Base-by-base conservation (phyloP, 2,113 vertebrate species). In the Gobiocypris rarus region DNA sequence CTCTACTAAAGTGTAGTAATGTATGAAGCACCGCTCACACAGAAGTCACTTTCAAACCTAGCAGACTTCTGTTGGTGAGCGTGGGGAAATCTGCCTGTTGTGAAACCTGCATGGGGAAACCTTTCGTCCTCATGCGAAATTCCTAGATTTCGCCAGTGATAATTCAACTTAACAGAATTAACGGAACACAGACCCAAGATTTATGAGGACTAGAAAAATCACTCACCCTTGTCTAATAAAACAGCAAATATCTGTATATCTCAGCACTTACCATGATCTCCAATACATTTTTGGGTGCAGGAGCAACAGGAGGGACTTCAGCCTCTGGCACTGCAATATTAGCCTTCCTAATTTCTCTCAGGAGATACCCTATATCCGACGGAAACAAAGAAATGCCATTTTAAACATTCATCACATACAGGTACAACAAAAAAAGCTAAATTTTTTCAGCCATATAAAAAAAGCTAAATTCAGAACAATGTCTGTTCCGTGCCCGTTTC, bases 331-430 rank as follows among this genome's bases (percentile, higher is more conserved):
- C 92, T 13, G 95, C 93, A 28, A 99, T 97, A 58, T 94, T 94
- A 0, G 96, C 95, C 88, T 95, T 97, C 41, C 94, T 95, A 83
- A 99, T 98, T 92, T 99, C 98, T 89, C 97, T 96, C 71, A 98
- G 94, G 85, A 99, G 93, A 86, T 96, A 99, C 0, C 95, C 98
- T 99, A 87, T 14, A 48, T 0, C 14, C 0, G 50, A 24, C 3
- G n/a, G 6, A 70, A 71, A 82, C 38, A 81, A 56, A 70, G 19
- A 52, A 9, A 48, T 4, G 0, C 0, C 0, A 4, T 41, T 41
- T 69, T 41, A 69, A 41, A 69, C 65, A 38, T 5, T 22, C 13
- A 26, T 52, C 50, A 2, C 17, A 54, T 54, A 19, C 50, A 17
- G 13, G 13, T 50, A 50, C 48, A 50, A 50, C 48, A 48, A 48